phyloP scores from a whole-genome alignment of 2,113 vertebrate genomes.

The Albula glossodonta region DNA sequence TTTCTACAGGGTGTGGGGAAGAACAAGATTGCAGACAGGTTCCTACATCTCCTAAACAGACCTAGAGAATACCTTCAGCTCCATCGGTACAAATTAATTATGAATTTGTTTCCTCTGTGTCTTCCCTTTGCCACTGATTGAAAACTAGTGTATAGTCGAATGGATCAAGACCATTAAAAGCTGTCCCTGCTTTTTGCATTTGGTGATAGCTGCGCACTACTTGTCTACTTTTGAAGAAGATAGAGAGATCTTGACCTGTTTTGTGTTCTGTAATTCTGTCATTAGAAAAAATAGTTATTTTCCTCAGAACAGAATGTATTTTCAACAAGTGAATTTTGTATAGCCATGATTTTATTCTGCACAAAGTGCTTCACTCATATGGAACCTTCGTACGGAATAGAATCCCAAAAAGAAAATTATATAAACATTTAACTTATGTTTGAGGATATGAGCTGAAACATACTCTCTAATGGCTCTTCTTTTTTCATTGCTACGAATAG shows the following conservation, averaged over 20 bases:
- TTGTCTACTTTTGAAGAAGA: background rate
- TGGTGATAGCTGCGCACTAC: no score
- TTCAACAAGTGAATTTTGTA: background rate
- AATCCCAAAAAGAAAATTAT: conserved; percentile 4
- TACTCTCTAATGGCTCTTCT: background rate
- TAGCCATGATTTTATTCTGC: background rate
- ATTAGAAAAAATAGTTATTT: background rate
- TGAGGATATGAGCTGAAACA: background rate
- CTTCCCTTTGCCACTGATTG: no score
- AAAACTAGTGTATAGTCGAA: background rate
- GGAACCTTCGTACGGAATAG: background rate
- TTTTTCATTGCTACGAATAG: background rate
- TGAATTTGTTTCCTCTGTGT: background rate
- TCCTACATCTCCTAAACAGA: conserved; percentile 92
- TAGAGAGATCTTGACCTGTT: background rate
- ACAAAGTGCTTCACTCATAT: background rate
- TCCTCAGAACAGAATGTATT: background rate
- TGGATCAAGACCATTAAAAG: background rate
- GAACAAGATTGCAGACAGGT: conserved; percentile 95
- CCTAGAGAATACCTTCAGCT: conserved; percentile 95
- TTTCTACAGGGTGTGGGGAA: conserved; percentile 89
- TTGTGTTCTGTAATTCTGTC: background rate
- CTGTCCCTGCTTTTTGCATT: background rate
- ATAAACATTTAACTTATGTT: background rate
- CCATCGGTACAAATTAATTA: conserved; percentile 79